phyloP scores from a whole-genome alignment of 2,888 invertebrate species.

The Choreutis nemorana region DNA sequence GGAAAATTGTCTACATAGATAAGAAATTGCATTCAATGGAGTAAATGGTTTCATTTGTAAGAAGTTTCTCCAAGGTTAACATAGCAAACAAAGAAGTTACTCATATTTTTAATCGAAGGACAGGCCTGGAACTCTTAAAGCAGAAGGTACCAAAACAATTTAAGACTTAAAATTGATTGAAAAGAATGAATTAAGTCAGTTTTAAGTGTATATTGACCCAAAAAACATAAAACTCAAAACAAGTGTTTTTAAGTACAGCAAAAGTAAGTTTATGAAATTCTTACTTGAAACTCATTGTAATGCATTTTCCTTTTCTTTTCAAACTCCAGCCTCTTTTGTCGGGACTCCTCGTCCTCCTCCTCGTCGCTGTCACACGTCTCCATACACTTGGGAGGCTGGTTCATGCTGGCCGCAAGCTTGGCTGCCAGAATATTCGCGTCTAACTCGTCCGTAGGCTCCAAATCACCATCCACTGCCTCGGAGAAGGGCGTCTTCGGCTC shows the following conservation, averaged over 20 bases:
- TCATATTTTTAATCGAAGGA: no score
- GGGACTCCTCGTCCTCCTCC: conserved; percentile 70
- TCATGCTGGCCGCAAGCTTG: conserved; percentile 69
- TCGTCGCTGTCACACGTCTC: conserved; percentile 63
- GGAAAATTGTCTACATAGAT: no score
- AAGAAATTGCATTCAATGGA: no score
- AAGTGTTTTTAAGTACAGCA: background rate
- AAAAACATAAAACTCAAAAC: no score
- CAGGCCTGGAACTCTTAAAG: no score
- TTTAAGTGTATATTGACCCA: no score
- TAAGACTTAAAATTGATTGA: no score
- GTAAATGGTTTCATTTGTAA: no score
- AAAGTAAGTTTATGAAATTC: conserved; percentile 3
- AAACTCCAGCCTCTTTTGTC: conserved; percentile 78
- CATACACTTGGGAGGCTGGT: conserved; percentile 51
- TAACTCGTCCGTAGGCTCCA: conserved; percentile 66
- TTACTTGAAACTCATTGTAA: conserved; percentile 89
- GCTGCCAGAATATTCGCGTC: conserved; percentile 80
- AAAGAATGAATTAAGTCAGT: no score
- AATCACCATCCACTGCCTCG: conserved; percentile 68
- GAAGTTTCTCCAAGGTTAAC: no score
- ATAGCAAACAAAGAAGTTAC: no score
- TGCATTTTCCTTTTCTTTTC: conserved; percentile 95
- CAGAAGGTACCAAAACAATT: no score
- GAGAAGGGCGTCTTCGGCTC: conserved; percentile 95